Conservation (phyloP, 1,140 invertebrate species). For the Anastrepha ludens region DNA sequence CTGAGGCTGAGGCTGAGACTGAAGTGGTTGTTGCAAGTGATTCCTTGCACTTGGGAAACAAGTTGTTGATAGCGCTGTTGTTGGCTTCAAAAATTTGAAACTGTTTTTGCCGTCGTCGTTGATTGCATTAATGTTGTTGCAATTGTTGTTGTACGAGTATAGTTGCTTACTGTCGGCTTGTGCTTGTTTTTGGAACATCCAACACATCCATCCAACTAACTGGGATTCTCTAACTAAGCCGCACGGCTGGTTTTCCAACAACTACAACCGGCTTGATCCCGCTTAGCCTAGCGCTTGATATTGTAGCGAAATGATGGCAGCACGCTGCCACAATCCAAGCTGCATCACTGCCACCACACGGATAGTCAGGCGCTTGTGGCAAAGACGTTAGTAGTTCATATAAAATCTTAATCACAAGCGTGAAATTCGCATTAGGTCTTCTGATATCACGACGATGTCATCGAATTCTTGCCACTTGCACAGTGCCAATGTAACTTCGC, state of each 20-base stretch:
- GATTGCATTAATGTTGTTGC: background rate
- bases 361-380: background rate
- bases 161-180: background rate
- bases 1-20: background rate
- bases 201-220: conserved; percentile 28
- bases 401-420: conserved; percentile 72
- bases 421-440: conserved; percentile 74
- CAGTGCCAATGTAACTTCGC: conserved; percentile 9
- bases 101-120: background rate
- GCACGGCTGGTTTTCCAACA: conserved; percentile 4
- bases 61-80: background rate
- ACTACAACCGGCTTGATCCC: background rate
- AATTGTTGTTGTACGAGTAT: background rate
- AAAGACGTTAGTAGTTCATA: conserved; percentile 58
- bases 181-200: conserved; percentile 32
- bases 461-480: conserved; percentile 58
- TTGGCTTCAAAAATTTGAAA: background rate
- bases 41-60: conserved; percentile 50
- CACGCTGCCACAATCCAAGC: conserved; percentile 1
- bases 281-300: conserved; percentile 28
- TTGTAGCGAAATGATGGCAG: background rate
- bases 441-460: conserved; percentile 72
- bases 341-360: background rate
- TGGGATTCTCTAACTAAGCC: conserved; percentile 29
- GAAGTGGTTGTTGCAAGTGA: background rate